These are phyloP conservation scores for Merluccius polli DNA, from an alignment of 2,797 vertebrate species.

Conservation along the genomic window DNA sequence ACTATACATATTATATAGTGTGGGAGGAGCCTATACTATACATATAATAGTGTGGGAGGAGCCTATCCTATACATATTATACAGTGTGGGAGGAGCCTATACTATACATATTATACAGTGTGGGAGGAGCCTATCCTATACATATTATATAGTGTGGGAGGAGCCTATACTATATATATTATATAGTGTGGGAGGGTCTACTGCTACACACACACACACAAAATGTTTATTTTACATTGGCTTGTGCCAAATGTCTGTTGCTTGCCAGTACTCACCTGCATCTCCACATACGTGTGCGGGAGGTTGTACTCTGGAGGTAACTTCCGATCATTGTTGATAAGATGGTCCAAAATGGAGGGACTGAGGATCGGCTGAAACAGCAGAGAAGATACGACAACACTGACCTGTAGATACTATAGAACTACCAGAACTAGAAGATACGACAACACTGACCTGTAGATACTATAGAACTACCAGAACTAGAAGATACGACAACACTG, in stretches of 20 bases:
- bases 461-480: not conserved
- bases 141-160: too few species aligned
- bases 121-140: too few species aligned
- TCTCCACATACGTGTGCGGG: slow-evolving; percentile 90
- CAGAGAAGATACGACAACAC: not conserved
- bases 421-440: not conserved
- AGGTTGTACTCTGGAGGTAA: slow-evolving; percentile 89
- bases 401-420: too few species aligned
- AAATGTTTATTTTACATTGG: not conserved
- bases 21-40: too few species aligned
- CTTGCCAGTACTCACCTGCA: slow-evolving; percentile 79
- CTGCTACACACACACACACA: not conserved
- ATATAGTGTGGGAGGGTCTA: too few species aligned
- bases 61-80: too few species aligned
- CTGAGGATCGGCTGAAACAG: slow-evolving; percentile 83
- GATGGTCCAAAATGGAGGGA: slow-evolving; percentile 86
- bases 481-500: not conserved
- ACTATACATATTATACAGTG: too few species aligned
- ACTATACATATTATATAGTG: too few species aligned
- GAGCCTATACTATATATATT: too few species aligned
- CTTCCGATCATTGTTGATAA: slow-evolving; percentile 92
- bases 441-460: not conserved
- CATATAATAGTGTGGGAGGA: too few species aligned
- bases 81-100: too few species aligned
- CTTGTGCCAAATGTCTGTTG: slow-evolving; percentile 20